These are phyloP conservation scores for Papilio aristodemus DNA, from an alignment of 1,140 invertebrate species.

Conservation along the genomic window DNA sequence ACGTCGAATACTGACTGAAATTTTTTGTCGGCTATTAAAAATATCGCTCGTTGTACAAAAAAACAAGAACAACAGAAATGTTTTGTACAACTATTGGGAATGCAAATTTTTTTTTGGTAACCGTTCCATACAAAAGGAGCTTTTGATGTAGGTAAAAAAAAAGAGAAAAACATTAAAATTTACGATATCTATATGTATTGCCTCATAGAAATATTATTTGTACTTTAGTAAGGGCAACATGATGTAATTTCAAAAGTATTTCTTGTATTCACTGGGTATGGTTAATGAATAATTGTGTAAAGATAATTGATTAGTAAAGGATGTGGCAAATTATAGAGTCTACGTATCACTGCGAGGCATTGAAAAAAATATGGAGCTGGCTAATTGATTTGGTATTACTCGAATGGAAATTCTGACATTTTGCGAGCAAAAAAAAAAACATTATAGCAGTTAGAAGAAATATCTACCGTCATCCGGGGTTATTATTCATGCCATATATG, in stretches of 20 bases:
- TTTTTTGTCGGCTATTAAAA: slow-evolving; percentile 25
- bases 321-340: slow-evolving; percentile 28
- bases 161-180: background rate
- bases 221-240: background rate
- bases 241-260: slow-evolving; percentile 18
- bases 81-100: slow-evolving; percentile 15
- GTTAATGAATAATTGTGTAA: slow-evolving; percentile 8
- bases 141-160: slow-evolving; percentile 9
- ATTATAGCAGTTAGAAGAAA: background rate
- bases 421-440: slow-evolving; percentile 23
- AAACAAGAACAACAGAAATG: slow-evolving; percentile 19
- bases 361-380: slow-evolving; percentile 19
- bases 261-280: slow-evolving; percentile 4
- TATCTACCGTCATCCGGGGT: background rate
- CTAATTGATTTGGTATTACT: slow-evolving; percentile 27
- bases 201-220: background rate
- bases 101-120: slow-evolving; percentile 19
- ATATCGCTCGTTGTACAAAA: slow-evolving; percentile 20
- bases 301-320: slow-evolving; percentile 31
- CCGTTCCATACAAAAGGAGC: background rate
- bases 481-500: slow-evolving; percentile 12
- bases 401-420: slow-evolving; percentile 32
- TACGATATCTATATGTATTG: background rate
- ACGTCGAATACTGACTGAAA: background rate
- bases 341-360: slow-evolving; percentile 5